phyloP scores from a whole-genome alignment of 2,888 invertebrate genomes.

The Chironomus riparius region DNA sequence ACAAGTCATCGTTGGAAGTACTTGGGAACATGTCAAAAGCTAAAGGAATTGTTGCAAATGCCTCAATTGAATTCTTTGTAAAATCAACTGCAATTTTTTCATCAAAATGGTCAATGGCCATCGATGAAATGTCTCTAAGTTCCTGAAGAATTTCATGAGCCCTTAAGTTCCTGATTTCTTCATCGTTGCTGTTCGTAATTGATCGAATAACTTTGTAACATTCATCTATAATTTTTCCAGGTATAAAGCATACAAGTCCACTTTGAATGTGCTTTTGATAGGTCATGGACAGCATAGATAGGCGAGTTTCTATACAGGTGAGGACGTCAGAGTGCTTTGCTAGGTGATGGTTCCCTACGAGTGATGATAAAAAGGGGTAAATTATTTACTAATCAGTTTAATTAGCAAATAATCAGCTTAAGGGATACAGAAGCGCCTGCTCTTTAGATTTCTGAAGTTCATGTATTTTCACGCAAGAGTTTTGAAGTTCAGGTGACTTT shows the following conservation, averaged over 20 bases:
- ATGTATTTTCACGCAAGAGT: too few relatives aligned
- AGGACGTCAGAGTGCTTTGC: slow-evolving; percentile 85
- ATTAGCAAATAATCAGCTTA: too few relatives aligned
- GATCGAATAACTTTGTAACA: slow-evolving; percentile 10
- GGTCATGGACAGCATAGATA: slow-evolving; percentile 89
- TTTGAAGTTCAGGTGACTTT: too few relatives aligned
- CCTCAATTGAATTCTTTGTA: slow-evolving; percentile 30
- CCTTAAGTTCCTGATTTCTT: not conserved
- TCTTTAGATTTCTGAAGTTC: too few relatives aligned
- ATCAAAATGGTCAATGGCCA: slow-evolving; percentile 95
- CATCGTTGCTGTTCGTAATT: not conserved
- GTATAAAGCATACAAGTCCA: slow-evolving; percentile 82
- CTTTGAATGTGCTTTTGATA: slow-evolving; percentile 80
- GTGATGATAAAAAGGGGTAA: slow-evolving; percentile 30
- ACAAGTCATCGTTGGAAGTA: not conserved
- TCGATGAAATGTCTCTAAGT: slow-evolving; percentile 81
- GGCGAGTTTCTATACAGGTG: slow-evolving; percentile 80
- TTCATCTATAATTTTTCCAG: slow-evolving; percentile 63
- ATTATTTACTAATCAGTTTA: too few relatives aligned
- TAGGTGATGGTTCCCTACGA: slow-evolving; percentile 61
- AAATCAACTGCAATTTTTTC: slow-evolving; percentile 57
- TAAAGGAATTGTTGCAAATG: not conserved
- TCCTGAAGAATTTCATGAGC: slow-evolving; percentile 59
- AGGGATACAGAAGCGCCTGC: too few relatives aligned
- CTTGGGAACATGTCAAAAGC: slow-evolving; percentile 9